These are phyloP conservation scores for Rafetus swinhoei DNA, from an alignment of 2,113 vertebrate genomes.

Conservation along the genomic window DNA sequence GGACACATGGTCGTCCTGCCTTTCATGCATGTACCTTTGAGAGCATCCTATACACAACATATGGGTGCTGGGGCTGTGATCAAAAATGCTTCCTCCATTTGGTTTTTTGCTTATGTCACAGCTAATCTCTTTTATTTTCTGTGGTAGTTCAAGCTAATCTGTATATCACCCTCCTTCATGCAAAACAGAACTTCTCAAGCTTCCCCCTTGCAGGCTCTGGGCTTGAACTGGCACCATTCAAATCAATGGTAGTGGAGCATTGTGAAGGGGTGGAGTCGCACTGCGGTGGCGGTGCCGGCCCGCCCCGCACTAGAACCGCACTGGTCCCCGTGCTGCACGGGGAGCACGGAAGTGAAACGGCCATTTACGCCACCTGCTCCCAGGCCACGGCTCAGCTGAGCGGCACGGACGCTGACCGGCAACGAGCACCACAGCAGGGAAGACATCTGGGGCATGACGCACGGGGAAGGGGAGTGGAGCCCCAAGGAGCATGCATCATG, in stretches of 20 bases:
- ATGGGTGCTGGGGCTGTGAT: accelerated
- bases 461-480: too few relatives aligned
- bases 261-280: too few relatives aligned
- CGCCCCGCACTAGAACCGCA: too few relatives aligned
- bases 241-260: neutral
- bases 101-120: neutral
- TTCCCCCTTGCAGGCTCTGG: neutral
- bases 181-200: neutral
- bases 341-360: too few relatives aligned
- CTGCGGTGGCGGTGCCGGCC: too few relatives aligned
- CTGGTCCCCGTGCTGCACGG: too few relatives aligned
- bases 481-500: too few relatives aligned
- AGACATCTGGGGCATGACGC: too few relatives aligned
- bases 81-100: neutral
- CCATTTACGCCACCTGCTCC: too few relatives aligned
- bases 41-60: neutral
- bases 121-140: neutral
- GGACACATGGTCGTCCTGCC: neutral
- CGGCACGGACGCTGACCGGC: too few relatives aligned
- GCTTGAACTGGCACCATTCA: neutral
- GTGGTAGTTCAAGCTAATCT: neutral
- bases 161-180: neutral
- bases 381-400: too few relatives aligned
- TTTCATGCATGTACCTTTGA: neutral
- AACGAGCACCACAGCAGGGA: too few relatives aligned